Base-by-base conservation (phyloP, 1,140 invertebrate species). In the Drosophila insularis region DNA sequence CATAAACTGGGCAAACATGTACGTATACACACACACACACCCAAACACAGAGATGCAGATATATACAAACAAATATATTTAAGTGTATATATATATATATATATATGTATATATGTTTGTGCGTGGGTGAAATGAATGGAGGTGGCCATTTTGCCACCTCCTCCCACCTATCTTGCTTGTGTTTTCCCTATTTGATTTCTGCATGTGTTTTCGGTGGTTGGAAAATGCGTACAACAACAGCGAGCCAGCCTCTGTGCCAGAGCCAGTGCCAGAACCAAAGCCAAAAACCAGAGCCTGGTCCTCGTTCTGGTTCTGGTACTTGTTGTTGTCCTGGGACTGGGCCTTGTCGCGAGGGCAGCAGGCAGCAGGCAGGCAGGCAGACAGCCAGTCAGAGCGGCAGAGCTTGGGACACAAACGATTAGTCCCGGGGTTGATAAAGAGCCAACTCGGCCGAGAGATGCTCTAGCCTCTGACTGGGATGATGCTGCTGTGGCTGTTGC, bases 361-460 rank as follows among this genome's bases (percentile, higher is more conserved):
- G 43, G 14, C n/a, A n/a, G 5, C n/a, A 17, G 14, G 5, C 7
- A 8, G 40, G 14, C n/a, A 4, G 39, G 2, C 14, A 11, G 43
- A 19, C 17, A 10, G 43, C 17, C 43, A 50, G 17, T 8, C 43
- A 50, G 43, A 50, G 43, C 63, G 17, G 8, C 43, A 50, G 43
- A 50, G 43, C 63, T 71, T 71, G 63, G 43, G 59, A 63, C 55
- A 58, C 43, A 50, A 50, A 58, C 55, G 64, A 64, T 76, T 68
- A 72, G 74, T 73, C 55, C 55, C 63, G 74, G 70, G 74, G 74
- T 64, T 68, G 69, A 55, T 68, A 63, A 63, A 58, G 74, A 68
- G 70, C 69, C 61, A 50, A 50, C 43, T 63, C 55, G 55, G 55
- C 27, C 55, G 27, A 35, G 27, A 35, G 55, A 31, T 31, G 55